Base-by-base conservation (phyloP, 2,888 invertebrate species). In the Sericinus montela region DNA sequence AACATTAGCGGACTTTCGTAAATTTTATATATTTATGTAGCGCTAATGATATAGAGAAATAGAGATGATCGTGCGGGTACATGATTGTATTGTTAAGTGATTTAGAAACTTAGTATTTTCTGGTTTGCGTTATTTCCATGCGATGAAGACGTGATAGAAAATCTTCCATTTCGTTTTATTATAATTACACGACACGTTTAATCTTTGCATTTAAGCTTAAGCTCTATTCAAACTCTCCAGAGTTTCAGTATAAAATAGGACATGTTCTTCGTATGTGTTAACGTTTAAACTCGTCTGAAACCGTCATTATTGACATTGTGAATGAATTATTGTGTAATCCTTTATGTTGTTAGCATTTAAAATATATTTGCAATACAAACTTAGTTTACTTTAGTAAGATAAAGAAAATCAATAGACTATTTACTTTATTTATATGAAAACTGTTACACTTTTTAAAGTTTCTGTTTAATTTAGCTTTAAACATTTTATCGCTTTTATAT, bases 81-180 rank as follows among this genome's bases (percentile, higher is more conserved):
- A 42, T 48, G 48, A 32, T 16, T 7, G 7, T 13, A 9, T 25
- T 35, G 23, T 36, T 42, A 25, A 40, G 35, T 19, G 25, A 23
- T 6, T 5, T 39, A 39, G 19, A 15, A 23, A 37, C 5, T 36
- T 36, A 19, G 45, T 39, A 39, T 40, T 38, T 29, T 29, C 41
- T 36, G 40, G 14, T 41, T 35, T 29, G 16, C 37, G 23, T 39
- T 23, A 25, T 13, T 16, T 11, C 41, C 44, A 48, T 39, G 43
- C 43, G 14, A 4, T 23, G 10, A 3, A 1, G 10, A 32, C 48
- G 48, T 48, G 48, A 48, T 6, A 15, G 23, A 30, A 44, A 48
- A 48, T 15, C 16, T 41, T 46, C 34, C 34, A 6, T 14, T 46
- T 25, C 3, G 11, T 3, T 47, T 41, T 36, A 47, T 47, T 47